These are phyloP conservation scores for Ptilodon capucinus DNA, from an alignment of 2,888 invertebrate species.

Conservation along the genomic window DNA sequence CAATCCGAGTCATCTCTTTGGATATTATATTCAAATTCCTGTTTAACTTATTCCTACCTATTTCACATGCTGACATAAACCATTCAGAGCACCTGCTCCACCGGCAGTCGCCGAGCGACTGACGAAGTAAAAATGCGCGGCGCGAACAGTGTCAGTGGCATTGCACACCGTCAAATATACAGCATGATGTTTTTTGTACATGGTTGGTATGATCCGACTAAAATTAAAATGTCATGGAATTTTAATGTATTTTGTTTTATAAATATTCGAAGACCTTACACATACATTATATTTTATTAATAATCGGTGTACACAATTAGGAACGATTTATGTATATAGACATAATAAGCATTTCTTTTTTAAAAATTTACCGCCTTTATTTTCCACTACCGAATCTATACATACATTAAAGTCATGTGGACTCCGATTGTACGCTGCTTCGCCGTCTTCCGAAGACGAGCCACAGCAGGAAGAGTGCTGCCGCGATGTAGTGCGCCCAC, in stretches of 20 bases:
- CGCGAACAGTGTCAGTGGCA: slow-evolving; percentile 23
- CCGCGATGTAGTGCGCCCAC: slow-evolving; percentile 74
- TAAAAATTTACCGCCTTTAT: too few species aligned
- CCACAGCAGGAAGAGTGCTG: slow-evolving; percentile 70
- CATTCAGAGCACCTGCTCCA: background rate
- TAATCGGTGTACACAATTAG: too few species aligned
- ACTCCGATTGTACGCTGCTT: slow-evolving; percentile 54
- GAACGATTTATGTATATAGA: too few species aligned
- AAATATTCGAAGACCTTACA: too few species aligned
- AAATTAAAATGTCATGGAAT: slow-evolving; percentile 19
- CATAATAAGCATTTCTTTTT: too few species aligned
- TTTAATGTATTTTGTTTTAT: too few species aligned
- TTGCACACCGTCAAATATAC: slow-evolving; percentile 23
- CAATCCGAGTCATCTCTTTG: too few species aligned
- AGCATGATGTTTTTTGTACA: slow-evolving; percentile 37
- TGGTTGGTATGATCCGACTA: slow-evolving; percentile 24
- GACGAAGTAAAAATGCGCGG: slow-evolving; percentile 1
- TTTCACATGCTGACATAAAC: too few species aligned
- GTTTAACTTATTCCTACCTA: too few species aligned
- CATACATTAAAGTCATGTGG: slow-evolving; percentile 60
- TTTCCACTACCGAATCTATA: slow-evolving; percentile 17
- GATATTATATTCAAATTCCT: too few species aligned
- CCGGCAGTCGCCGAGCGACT: slow-evolving; percentile 21
- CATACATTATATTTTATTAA: too few species aligned
- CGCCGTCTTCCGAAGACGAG: slow-evolving; percentile 63